Conservation (phyloP, 2,888 invertebrate species). For the Ceriagrion tenellum region DNA sequence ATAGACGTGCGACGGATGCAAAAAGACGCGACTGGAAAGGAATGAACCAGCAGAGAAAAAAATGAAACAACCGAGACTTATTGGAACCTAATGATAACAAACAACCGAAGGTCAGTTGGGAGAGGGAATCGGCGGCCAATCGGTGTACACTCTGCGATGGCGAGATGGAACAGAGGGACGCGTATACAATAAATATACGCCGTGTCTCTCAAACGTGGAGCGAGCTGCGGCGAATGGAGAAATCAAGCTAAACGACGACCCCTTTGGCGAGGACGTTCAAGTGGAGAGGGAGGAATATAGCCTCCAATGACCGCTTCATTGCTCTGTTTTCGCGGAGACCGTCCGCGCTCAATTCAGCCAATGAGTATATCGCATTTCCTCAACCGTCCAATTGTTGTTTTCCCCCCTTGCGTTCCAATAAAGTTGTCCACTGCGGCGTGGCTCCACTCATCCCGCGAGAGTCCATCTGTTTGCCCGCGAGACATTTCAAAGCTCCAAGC, state of each 20-base stretch:
- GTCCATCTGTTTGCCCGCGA: not conserved
- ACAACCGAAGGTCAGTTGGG: not conserved
- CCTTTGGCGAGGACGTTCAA: not conserved
- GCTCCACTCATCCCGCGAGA: not conserved
- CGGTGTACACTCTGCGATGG: not conserved
- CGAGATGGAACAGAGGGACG: not conserved
- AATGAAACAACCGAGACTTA: not conserved
- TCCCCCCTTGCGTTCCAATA: not conserved
- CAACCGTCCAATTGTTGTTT: not conserved
- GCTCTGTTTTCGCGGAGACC: not conserved
- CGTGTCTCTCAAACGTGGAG: not conserved
- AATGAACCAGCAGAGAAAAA: not conserved
- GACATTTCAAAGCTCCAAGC: not conserved
- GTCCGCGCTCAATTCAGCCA: not conserved
- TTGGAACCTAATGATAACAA: not conserved
- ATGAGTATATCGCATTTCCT: not conserved
- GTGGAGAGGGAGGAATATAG: not conserved
- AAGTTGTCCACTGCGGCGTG: not conserved
- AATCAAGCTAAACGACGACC: not conserved
- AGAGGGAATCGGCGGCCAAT: not conserved
- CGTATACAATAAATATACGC: not conserved
- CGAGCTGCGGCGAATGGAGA: not conserved
- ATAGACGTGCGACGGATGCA: no score
- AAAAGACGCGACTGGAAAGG: no score
- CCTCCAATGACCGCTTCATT: slow-evolving; percentile 24